These are phyloP conservation scores for Corythoichthys haematopterus DNA, from an alignment of 2,113 vertebrate genomes.

Conservation along the genomic window DNA sequence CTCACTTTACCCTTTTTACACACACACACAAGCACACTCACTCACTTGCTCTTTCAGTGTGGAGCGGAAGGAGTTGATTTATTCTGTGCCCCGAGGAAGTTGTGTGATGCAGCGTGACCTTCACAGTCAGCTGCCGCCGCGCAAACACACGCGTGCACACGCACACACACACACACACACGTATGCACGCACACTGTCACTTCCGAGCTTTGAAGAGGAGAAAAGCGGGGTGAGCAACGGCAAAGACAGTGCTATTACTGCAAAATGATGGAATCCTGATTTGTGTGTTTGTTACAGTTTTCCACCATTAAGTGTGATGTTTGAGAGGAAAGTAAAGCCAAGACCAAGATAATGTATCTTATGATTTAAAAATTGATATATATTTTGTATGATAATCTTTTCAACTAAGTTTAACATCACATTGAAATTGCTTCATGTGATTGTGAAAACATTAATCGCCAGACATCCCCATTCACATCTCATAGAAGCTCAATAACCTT, in stretches of 20 bases:
- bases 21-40: conserved; percentile 4
- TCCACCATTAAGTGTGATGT: conserved; percentile 13
- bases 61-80: conserved; percentile 87
- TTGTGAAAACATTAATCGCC: conserved; percentile 60
- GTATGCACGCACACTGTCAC: conserved; percentile 40
- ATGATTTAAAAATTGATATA: neutral
- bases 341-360: conserved; percentile 1
- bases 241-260: conserved; percentile 41
- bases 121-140: conserved; percentile 82
- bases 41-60: conserved; percentile 36
- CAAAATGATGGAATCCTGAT: conserved; percentile 41
- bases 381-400: conserved; percentile 9
- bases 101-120: conserved; percentile 96
- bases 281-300: conserved; percentile 46
- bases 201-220: conserved; percentile 54
- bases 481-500: conserved; percentile 63
- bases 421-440: conserved; percentile 54
- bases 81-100: conserved; percentile 98
- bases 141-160: conserved; percentile 17
- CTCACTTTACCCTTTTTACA: conserved; percentile 34
- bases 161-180: conserved; percentile 26
- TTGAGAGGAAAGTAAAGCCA: conserved; percentile 8
- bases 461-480: conserved; percentile 58
- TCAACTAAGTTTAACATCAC: conserved; percentile 27
- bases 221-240: conserved; percentile 29